Conservation (phyloP, 2,888 invertebrate genomes). For the Coenonympha glycerion region DNA sequence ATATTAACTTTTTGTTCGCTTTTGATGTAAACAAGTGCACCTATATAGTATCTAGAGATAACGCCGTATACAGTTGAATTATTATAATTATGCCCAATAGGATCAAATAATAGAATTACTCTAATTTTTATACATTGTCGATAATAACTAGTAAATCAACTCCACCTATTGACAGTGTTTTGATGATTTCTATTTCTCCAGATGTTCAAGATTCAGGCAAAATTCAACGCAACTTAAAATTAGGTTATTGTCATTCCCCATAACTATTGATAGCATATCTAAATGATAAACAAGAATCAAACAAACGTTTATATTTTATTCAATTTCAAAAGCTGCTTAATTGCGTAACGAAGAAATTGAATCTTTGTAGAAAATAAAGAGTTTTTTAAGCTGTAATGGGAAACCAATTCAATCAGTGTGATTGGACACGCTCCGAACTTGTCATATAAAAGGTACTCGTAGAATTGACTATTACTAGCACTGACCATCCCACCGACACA, state of each 20-base stretch:
- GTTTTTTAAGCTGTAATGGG: slow-evolving; percentile 51
- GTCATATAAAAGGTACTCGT: slow-evolving; percentile 1
- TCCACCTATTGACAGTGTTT: too few species aligned
- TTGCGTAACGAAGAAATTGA: slow-evolving; percentile 55
- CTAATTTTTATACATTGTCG: too few species aligned
- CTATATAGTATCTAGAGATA: slow-evolving; percentile 10
- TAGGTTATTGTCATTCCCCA: too few species aligned
- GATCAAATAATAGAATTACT: too few species aligned
- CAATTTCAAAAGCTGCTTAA: slow-evolving; percentile 33
- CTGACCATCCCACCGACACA: background rate
- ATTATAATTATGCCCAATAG: background rate
- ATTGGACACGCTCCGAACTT: slow-evolving; percentile 48
- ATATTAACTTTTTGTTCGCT: slow-evolving; percentile 70
- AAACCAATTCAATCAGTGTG: slow-evolving; percentile 65
- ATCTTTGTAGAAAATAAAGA: slow-evolving; percentile 37
- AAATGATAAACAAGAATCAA: background rate
- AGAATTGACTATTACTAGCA: background rate
- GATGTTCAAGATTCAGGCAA: too few species aligned
- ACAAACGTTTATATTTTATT: background rate
- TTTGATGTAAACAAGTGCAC: slow-evolving; percentile 20
- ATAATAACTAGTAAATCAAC: too few species aligned
- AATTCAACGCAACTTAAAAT: too few species aligned
- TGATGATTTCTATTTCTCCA: too few species aligned
- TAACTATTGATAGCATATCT: too few species aligned
- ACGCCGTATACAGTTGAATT: background rate